Percentiles rank a stretch among this genome's conserved stretches.
Evolutionary conservation across 2,888 invertebrate genomes (phyloP).

Genomic region (Labia minor): DNA sequence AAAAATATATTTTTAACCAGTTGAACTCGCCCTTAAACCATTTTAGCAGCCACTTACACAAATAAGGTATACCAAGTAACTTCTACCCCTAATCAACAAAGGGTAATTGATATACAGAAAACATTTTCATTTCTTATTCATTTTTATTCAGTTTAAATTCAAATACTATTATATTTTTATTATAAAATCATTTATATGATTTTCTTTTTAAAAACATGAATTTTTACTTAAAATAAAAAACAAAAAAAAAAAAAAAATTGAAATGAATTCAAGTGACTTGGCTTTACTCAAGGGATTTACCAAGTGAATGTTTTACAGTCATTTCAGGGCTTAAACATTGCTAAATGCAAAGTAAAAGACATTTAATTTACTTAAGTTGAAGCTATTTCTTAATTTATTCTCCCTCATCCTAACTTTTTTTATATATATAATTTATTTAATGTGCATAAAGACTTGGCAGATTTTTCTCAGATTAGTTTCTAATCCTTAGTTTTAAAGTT

Average conservation of each 20-base stretch:
- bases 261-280: neutral
- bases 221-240: neutral
- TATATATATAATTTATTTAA: slow-evolving; percentile 2
- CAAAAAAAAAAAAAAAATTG: neutral
- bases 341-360: slow-evolving; percentile 7
- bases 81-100: neutral
- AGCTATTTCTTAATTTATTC: slow-evolving; percentile 13
- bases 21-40: too few species aligned
- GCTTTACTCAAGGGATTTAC: neutral
- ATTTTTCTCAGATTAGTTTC: slow-evolving; percentile 5
- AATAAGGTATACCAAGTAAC: neutral
- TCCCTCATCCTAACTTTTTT: neutral
- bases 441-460: neutral
- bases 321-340: slow-evolving; percentile 13
- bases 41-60: too few species aligned
- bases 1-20: too few species aligned
- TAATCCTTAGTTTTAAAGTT: neutral
- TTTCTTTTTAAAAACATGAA: neutral
- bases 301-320: slow-evolving; percentile 2
- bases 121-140: neutral
- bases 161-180: too few species aligned
- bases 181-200: neutral
- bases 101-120: neutral
- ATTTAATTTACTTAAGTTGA: slow-evolving; percentile 13
- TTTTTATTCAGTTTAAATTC: neutral